Conservation (phyloP, 2,113 vertebrate genomes). For the Mesocricetus auratus region DNA sequence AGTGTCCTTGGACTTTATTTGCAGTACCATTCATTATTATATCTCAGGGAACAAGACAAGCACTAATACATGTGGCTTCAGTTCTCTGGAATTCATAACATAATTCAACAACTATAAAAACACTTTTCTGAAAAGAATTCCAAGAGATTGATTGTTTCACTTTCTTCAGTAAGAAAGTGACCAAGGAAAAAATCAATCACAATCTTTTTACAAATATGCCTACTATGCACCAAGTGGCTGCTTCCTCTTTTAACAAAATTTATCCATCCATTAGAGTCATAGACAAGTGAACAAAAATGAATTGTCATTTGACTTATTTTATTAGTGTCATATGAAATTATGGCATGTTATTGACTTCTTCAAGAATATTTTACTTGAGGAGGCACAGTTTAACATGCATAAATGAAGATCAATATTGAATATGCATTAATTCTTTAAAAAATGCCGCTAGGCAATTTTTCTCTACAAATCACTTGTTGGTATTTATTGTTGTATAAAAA, state of each 20-base stretch:
- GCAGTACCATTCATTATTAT: constrained; percentile 14
- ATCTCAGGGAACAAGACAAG: constrained; percentile 66
- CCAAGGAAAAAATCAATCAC: constrained; percentile 88
- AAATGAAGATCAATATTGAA: constrained; percentile 88
- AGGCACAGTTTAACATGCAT: constrained; percentile 87
- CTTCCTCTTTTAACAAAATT: constrained; percentile 84
- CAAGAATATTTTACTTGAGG: constrained; percentile 86
- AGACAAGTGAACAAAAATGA: constrained; percentile 90
- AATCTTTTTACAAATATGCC: constrained; percentile 90
- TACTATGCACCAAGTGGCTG: constrained; percentile 85
- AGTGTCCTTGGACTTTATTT: constrained; percentile 63
- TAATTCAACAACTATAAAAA: constrained; percentile 84
- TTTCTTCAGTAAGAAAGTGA: constrained; percentile 81
- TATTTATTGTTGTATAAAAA: constrained; percentile 80
- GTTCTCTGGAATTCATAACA: constrained; percentile 71
- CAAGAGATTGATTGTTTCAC: constrained; percentile 84
- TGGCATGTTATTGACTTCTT: constrained; percentile 87
- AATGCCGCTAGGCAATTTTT: constrained; percentile 85
- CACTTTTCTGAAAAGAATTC: constrained; percentile 83
- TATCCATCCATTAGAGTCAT: constrained; percentile 86
- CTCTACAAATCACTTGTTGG: constrained; percentile 81
- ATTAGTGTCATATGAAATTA: constrained; percentile 90
- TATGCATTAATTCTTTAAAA: constrained; percentile 86
- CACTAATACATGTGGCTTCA: constrained; percentile 54
- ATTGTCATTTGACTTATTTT: constrained; percentile 89